phyloP scores from a whole-genome alignment of 2,113 vertebrate genomes.

The Tragelaphus strepsiceros region DNA sequence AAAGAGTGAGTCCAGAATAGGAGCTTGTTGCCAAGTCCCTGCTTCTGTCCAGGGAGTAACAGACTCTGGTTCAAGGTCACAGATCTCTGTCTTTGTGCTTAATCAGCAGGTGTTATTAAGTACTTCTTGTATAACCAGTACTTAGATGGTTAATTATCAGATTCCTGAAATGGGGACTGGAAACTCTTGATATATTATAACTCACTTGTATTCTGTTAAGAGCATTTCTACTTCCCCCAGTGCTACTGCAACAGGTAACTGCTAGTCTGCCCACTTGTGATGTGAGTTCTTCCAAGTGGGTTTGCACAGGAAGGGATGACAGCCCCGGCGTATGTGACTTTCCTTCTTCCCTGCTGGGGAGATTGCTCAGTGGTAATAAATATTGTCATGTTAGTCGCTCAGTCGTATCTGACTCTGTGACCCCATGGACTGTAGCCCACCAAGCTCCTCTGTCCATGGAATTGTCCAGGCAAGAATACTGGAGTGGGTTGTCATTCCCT shows the following conservation, averaged over 20 bases:
- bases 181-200: neutral
- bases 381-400: neutral
- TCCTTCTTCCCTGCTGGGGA: neutral
- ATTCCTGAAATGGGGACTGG: neutral
- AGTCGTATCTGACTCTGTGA: neutral
- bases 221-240: neutral
- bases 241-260: neutral
- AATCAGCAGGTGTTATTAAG: neutral
- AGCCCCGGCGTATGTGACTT: neutral
- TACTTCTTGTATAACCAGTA: neutral
- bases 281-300: neutral
- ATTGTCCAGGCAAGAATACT: neutral
- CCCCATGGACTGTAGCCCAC: neutral
- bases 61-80: neutral
- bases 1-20: neutral
- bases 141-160: neutral
- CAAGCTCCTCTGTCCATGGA: neutral
- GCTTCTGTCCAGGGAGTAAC: neutral
- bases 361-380: neutral
- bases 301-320: neutral
- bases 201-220: neutral
- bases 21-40: neutral
- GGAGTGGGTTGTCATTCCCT: neutral
- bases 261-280: neutral
- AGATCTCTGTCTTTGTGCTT: neutral